These are phyloP conservation scores for Hesperophylax magnus DNA, from an alignment of 1,140 invertebrate genomes.

Conservation along the genomic window DNA sequence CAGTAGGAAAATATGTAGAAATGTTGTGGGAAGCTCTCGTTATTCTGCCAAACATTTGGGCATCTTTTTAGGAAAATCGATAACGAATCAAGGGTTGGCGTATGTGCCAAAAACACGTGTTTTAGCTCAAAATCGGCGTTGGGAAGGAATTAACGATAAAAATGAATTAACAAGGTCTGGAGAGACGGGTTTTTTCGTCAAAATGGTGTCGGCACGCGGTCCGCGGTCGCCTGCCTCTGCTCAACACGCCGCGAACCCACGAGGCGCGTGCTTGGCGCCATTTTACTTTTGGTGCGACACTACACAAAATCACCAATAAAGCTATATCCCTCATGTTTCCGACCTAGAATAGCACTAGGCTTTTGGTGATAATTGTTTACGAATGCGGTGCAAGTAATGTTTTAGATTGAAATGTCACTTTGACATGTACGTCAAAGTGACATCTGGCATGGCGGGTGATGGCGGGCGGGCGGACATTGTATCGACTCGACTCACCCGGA, in stretches of 20 bases:
- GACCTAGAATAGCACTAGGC: too few species aligned
- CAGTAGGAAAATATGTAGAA: not conserved
- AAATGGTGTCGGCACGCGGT: constrained; percentile 45
- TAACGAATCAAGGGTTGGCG: constrained; percentile 25
- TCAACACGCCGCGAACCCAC: constrained; percentile 49
- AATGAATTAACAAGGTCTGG: not conserved
- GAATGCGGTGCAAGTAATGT: constrained; percentile 13
- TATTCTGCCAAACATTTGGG: not conserved
- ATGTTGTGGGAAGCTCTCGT: not conserved
- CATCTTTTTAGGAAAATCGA: constrained; percentile 44
- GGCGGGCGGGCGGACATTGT: constrained; percentile 4
- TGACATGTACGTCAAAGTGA: constrained; percentile 58
- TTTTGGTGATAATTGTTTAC: not conserved
- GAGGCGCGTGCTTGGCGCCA: constrained; percentile 66
- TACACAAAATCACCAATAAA: constrained; percentile 1
- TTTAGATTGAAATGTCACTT: constrained; percentile 53
- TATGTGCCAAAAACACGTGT: constrained; percentile 40
- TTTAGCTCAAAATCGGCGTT: not conserved
- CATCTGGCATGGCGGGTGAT: constrained; percentile 53
- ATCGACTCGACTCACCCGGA: constrained; percentile 41
- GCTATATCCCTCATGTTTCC: constrained; percentile 57
- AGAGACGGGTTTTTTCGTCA: constrained; percentile 7
- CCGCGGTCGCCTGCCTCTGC: constrained; percentile 13
- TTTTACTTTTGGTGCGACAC: constrained; percentile 64
- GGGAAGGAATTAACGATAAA: constrained; percentile 23